Conservation (phyloP, 2,888 invertebrate species). For the Lithosia quadra region DNA sequence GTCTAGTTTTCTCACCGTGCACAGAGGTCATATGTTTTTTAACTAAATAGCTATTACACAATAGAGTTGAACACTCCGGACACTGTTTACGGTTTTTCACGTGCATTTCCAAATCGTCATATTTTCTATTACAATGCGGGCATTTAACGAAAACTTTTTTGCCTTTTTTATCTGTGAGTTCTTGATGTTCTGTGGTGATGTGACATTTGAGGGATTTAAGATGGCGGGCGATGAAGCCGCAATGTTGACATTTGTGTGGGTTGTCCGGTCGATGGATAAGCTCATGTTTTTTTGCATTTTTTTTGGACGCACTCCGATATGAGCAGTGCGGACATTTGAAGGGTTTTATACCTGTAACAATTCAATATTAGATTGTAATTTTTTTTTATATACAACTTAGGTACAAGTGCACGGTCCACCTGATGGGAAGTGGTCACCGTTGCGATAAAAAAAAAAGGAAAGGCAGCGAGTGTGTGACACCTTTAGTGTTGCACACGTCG, state of each 20-base stretch:
- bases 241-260: conserved; percentile 64
- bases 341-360: conserved; percentile 68
- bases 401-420: no score
- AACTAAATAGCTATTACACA: conserved; percentile 30
- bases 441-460: no score
- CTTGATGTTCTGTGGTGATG: conserved; percentile 18
- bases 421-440: no score
- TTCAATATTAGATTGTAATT: background rate
- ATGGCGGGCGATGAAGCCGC: conserved; percentile 67
- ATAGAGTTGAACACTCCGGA: conserved; percentile 27
- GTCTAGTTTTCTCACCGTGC: conserved; percentile 41
- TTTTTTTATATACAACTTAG: background rate
- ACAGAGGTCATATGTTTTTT: conserved; percentile 28
- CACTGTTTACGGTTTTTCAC: conserved; percentile 24
- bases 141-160: background rate
- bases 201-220: conserved; percentile 57
- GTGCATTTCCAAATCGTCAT: conserved; percentile 1
- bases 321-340: conserved; percentile 73
- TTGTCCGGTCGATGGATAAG: conserved; percentile 69
- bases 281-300: conserved; percentile 76
- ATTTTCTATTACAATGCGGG: conserved; percentile 12
- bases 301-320: conserved; percentile 73
- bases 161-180: background rate
- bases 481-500: no score
- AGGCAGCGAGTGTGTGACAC: no score